Base-by-base conservation (phyloP, 2,888 invertebrate species). In the Lagria hirta region DNA sequence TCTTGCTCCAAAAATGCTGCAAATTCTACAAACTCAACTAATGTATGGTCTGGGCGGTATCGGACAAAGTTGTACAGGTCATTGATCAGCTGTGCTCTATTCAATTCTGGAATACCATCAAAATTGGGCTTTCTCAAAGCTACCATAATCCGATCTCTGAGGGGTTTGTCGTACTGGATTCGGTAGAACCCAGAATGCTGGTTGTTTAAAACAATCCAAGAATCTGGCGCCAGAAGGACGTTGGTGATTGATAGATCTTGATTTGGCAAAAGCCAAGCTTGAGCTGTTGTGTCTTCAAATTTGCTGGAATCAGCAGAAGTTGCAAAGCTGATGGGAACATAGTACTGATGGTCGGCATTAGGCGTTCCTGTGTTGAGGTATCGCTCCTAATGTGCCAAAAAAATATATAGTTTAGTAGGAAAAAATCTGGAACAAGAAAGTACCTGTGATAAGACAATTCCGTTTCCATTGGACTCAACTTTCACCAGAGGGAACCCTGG, bases 41-140 rank as follows among this genome's bases (percentile, higher is more conserved):
- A 87, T 1, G 67, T 59, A 66, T 59, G 43, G 85, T 70, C 10
- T 58, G 86, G 86, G 1, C 30, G 49, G 4, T 49, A 22, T 36
- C 78, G 71, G 3, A 83, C 84, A 36, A 84, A 68, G 51, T 78
- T 80, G 48, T 83, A 77, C 3, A 83, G 72, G 65, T 94, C 93
- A 55, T 88, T 86, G 0, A 92, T 69, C 3, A 84, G 59, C 44
- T 89, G 86, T 0, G 87, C 89, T 24, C 91, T 76, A 68, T 87
- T 89, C 4, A 83, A 58, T 0, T 77, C 63, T 42, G 80, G 76
- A 36, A 88, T 83, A 1, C 55, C 58, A 1, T 27, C 17, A 29
- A 74, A 72, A 41, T 75, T 69, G 1, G 76, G 66, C 0, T 48
- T 55, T 7, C 62, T 58, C 26, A 85, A 62, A 3, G 73, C 77